Percentiles rank a stretch among this genome's conserved stretches.
These are phyloP conservation scores for Apis laboriosa DNA, from an alignment of 1,140 invertebrate genomes.

Conservation along the genomic window DNA sequence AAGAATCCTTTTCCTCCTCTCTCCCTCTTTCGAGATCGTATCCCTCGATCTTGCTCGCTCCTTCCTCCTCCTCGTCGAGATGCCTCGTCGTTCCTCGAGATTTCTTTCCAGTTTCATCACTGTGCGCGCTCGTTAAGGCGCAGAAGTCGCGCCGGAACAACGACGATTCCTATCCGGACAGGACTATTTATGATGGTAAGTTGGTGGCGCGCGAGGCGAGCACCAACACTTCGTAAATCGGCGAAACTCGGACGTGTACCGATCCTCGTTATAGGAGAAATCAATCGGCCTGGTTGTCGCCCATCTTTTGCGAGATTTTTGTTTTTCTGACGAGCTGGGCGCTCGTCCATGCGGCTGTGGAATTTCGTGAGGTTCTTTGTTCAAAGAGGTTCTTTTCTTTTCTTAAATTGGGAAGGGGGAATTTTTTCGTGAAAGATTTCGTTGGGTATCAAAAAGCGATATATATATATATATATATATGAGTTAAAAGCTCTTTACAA, in stretches of 20 bases:
- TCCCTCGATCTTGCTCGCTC: constrained; percentile 30
- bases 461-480: too few species aligned
- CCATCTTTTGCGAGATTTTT: too few species aligned
- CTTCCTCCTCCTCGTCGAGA: neutral
- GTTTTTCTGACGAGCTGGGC: neutral
- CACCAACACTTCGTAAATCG: constrained; percentile 37
- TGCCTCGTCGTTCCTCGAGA: neutral
- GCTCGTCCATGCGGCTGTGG: neutral
- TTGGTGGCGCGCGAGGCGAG: constrained; percentile 7
- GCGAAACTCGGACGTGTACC: neutral
- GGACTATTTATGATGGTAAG: constrained; percentile 42
- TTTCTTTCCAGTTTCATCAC: constrained; percentile 34
- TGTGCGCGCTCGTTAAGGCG: constrained; percentile 14
- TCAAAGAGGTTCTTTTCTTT: too few species aligned
- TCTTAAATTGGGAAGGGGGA: too few species aligned
- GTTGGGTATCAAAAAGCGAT: too few species aligned
- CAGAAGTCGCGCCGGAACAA: constrained; percentile 29
- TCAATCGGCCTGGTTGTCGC: constrained; percentile 5
- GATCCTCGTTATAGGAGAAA: constrained; percentile 24
- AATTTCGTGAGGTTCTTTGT: too few species aligned
- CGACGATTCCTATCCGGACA: constrained; percentile 34
- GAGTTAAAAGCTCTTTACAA: too few species aligned
- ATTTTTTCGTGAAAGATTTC: too few species aligned
- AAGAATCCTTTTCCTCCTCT: neutral
- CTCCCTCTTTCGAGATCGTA: neutral